Conservation (phyloP, 2,113 vertebrate genomes). For the Platysteira castanea region DNA sequence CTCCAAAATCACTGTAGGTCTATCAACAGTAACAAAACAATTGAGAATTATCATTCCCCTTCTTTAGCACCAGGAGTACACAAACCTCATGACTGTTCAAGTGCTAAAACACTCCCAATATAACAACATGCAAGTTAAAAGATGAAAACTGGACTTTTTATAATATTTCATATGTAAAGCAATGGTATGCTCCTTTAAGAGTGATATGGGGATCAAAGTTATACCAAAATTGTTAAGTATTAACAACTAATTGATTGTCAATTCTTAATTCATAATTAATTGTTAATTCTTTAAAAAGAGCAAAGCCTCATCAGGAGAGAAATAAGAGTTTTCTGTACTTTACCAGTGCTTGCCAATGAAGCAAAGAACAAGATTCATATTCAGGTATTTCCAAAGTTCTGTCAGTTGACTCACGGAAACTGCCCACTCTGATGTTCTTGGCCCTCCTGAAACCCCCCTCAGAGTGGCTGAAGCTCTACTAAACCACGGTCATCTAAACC, state of each 20-base stretch:
- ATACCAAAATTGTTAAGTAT: background rate
- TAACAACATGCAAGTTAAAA: background rate
- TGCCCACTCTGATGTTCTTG: background rate
- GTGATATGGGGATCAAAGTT: background rate
- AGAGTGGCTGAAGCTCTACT: background rate
- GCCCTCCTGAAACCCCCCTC: background rate
- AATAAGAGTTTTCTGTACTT: background rate
- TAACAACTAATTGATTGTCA: background rate
- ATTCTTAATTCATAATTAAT: background rate
- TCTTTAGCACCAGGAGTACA: background rate
- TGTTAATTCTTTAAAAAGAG: background rate
- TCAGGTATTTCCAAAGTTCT: background rate
- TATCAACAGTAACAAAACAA: conserved; percentile 49
- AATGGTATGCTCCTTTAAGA: background rate
- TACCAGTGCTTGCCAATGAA: background rate
- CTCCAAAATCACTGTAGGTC: conserved; percentile 85
- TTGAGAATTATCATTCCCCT: background rate
- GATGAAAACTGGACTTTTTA: background rate
- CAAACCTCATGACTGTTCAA: background rate
- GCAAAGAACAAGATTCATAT: background rate
- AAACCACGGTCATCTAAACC: background rate
- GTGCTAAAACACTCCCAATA: background rate
- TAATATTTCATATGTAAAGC: background rate
- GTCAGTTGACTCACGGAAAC: background rate
- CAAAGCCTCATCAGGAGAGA: background rate